Percentiles rank a stretch among this genome's conserved stretches.
phyloP scores from a whole-genome alignment of 2,888 invertebrate genomes.

The Meta bourneti region DNA sequence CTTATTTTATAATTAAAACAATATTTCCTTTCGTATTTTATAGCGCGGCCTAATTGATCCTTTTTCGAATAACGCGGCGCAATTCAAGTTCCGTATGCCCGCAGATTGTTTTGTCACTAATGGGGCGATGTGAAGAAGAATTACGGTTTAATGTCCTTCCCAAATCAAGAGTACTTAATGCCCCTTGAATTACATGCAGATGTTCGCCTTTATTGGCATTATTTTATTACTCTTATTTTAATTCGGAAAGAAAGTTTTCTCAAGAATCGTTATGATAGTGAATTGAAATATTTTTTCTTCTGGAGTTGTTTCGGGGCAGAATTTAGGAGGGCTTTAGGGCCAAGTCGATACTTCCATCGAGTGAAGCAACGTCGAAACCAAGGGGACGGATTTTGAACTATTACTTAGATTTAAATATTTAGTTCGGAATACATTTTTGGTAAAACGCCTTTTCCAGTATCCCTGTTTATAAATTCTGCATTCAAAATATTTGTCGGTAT shows the following conservation, averaged over 20 bases:
- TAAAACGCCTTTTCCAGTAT: too few relatives aligned
- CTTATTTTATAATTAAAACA: slow-evolving; percentile 34
- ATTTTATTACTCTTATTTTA: slow-evolving; percentile 66
- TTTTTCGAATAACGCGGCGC: slow-evolving; percentile 52
- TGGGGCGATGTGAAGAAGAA: slow-evolving; percentile 66
- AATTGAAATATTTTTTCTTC: slow-evolving; percentile 33
- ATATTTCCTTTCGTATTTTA: slow-evolving; percentile 22
- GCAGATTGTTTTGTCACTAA: slow-evolving; percentile 74
- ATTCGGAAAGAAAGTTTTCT: slow-evolving; percentile 37
- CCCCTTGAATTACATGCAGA: slow-evolving; percentile 63
- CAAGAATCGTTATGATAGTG: slow-evolving; percentile 14
- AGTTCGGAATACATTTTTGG: too few relatives aligned
- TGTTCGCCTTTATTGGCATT: slow-evolving; percentile 63
- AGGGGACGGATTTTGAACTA: too few relatives aligned
- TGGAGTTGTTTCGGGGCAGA: not conserved
- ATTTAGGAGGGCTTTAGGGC: not conserved
- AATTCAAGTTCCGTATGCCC: slow-evolving; percentile 53
- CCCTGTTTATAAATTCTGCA: too few relatives aligned
- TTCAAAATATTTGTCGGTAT: not conserved
- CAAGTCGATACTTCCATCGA: not conserved
- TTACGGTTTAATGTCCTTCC: slow-evolving; percentile 69
- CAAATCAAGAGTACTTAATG: slow-evolving; percentile 73
- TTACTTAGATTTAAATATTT: too few relatives aligned
- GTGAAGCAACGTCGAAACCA: too few relatives aligned
- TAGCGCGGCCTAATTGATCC: slow-evolving; percentile 14